These are phyloP conservation scores for Beaufortia kweichowensis DNA, from an alignment of 2,113 vertebrate species.

Conservation along the genomic window DNA sequence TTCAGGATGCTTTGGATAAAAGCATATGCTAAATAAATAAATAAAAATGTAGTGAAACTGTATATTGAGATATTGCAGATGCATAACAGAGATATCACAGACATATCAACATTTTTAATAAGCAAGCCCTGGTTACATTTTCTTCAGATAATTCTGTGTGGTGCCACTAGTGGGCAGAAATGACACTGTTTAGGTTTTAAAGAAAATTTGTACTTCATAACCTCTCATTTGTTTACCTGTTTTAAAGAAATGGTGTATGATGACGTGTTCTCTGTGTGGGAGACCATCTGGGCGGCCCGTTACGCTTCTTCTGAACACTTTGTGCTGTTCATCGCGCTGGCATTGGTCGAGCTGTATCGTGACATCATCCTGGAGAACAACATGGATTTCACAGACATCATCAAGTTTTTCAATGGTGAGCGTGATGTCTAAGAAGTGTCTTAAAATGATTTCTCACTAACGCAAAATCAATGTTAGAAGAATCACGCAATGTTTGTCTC, in stretches of 20 bases:
- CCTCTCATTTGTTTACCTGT: not conserved
- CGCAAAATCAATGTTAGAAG: not conserved
- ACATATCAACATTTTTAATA: no score
- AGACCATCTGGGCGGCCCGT: constrained; percentile 95
- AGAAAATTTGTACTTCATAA: no score
- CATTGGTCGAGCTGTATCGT: constrained; percentile 92
- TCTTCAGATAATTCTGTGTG: no score
- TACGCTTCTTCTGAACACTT: constrained; percentile 90
- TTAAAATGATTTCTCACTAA: not conserved
- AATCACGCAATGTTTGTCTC: not conserved
- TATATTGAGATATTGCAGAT: no score
- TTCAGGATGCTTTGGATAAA: no score
- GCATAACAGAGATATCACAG: no score
- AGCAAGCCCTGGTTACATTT: no score
- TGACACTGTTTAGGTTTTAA: no score
- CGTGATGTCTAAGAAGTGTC: not conserved
- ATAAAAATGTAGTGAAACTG: no score
- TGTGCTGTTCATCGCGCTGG: constrained; percentile 94
- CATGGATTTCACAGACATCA: constrained; percentile 99
- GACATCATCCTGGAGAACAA: constrained; percentile 98
- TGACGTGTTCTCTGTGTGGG: constrained; percentile 94
- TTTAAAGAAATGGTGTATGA: constrained; percentile 90
- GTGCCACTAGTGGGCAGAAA: no score
- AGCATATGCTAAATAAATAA: no score
- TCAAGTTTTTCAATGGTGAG: constrained; percentile 98